Conservation (phyloP, 30 jellyfish, hydroid and myxozoan genomes). For the Hydractinia symbiolongicarpus region DNA sequence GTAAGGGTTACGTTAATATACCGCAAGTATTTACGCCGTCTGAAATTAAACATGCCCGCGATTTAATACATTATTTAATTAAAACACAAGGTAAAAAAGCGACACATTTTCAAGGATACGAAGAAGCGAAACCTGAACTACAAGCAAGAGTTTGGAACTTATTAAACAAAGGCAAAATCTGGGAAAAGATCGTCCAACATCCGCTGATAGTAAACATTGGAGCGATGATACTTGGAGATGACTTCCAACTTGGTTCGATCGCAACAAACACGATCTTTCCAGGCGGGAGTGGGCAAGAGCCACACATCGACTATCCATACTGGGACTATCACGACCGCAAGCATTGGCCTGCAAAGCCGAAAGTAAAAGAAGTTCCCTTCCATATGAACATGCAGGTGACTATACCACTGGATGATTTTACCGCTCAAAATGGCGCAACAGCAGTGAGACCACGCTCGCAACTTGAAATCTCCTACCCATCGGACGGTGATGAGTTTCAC, state of each 20-base stretch:
- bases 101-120: constrained; percentile 18
- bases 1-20: constrained; percentile 7
- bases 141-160: constrained; percentile 23
- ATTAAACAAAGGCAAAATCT: constrained; percentile 10
- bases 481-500: constrained; percentile 10
- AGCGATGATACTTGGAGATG: constrained; percentile 6
- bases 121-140: constrained; percentile 9
- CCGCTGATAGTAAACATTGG: not conserved
- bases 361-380: not conserved
- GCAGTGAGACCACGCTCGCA: constrained; percentile 12
- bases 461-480: not conserved
- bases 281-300: constrained; percentile 29
- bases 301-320: constrained; percentile 24
- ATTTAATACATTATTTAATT: not conserved
- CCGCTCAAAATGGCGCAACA: constrained; percentile 21
- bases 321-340: constrained; percentile 20
- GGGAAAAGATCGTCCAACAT: constrained; percentile 21
- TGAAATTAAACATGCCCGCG: constrained; percentile 21
- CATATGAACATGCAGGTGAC: constrained; percentile 20
- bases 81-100: constrained; percentile 5
- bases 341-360: constrained; percentile 16
- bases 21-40: constrained; percentile 12
- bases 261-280: constrained; percentile 21
- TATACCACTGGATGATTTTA: constrained; percentile 17
- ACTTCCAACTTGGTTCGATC: constrained; percentile 23